A percentile compares a stretch with the other conserved stretches of the same genome.
Conservation (phyloP, 2,113 vertebrate genomes). For the Gallinago paraguaiae region DNA sequence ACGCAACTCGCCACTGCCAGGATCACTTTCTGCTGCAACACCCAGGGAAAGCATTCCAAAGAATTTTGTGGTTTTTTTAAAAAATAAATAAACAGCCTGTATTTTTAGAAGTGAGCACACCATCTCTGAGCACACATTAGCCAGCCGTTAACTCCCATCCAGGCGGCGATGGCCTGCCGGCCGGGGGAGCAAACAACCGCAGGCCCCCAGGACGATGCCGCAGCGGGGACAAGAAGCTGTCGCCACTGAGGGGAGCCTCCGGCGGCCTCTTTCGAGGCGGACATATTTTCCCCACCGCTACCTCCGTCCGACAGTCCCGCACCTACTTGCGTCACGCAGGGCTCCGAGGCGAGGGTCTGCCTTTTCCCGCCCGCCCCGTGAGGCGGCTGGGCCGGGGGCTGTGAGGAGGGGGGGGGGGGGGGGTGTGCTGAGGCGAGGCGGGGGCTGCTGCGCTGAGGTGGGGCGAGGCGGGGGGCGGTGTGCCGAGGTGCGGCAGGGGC, state of each 20-base stretch:
- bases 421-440: background rate
- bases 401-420: background rate
- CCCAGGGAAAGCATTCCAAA: background rate
- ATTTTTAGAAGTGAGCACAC: slow-evolving; percentile 27
- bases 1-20: background rate
- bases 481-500: background rate
- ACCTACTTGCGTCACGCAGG: background rate
- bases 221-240: background rate
- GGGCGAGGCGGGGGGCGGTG: background rate
- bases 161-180: too few relatives aligned
- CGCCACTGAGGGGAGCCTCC: background rate
- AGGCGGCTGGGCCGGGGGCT: background rate
- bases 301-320: background rate
- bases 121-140: background rate
- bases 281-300: background rate
- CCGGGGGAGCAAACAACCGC: background rate
- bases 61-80: background rate
- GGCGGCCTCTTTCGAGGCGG: background rate
- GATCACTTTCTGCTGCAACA: background rate
- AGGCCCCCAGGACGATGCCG: background rate
- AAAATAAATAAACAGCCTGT: background rate
- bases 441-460: too few relatives aligned
- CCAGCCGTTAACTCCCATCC: background rate
- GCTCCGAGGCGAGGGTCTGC: background rate
- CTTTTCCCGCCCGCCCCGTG: background rate